Conservation (phyloP, 2,797 vertebrate species). For the Remorina albescens region DNA sequence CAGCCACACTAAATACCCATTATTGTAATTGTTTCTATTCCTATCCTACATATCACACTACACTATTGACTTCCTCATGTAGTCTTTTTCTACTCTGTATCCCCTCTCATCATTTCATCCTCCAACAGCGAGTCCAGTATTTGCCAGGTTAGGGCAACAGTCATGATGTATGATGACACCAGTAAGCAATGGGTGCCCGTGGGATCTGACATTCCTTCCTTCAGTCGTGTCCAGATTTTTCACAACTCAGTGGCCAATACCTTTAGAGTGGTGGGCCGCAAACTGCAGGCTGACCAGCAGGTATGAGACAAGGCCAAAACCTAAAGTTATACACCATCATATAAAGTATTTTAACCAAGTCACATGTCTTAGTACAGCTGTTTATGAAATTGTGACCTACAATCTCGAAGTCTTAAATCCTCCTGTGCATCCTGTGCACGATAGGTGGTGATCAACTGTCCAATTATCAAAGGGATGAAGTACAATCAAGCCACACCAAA, state of each 20-base stretch:
- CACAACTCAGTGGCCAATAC: slow-evolving; percentile 89
- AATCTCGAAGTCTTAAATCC: background rate
- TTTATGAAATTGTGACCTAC: background rate
- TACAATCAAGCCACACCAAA: slow-evolving; percentile 91
- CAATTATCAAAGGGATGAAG: slow-evolving; percentile 87
- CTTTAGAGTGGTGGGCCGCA: slow-evolving; percentile 95
- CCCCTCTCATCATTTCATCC: background rate
- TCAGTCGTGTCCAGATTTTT: slow-evolving; percentile 94
- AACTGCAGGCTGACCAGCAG: slow-evolving; percentile 94
- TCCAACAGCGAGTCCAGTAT: slow-evolving; percentile 92
- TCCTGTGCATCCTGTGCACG: background rate
- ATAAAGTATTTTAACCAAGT: too few species aligned
- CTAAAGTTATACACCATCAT: background rate
- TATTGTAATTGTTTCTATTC: too few species aligned
- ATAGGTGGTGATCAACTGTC: slow-evolving; percentile 93
- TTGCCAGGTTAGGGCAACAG: slow-evolving; percentile 95
- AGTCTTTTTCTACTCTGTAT: background rate
- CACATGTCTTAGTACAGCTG: background rate
- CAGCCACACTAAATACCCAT: too few species aligned
- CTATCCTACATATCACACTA: background rate
- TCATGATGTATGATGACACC: slow-evolving; percentile 94
- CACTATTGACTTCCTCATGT: background rate
- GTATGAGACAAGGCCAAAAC: slow-evolving; percentile 71
- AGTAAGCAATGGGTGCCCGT: slow-evolving; percentile 94
- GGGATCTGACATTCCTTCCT: slow-evolving; percentile 88